A percentile compares a stretch with the other conserved stretches of the same genome.
Conservation (phyloP, 2,113 vertebrate species). For the Toxotes jaculatrix region DNA sequence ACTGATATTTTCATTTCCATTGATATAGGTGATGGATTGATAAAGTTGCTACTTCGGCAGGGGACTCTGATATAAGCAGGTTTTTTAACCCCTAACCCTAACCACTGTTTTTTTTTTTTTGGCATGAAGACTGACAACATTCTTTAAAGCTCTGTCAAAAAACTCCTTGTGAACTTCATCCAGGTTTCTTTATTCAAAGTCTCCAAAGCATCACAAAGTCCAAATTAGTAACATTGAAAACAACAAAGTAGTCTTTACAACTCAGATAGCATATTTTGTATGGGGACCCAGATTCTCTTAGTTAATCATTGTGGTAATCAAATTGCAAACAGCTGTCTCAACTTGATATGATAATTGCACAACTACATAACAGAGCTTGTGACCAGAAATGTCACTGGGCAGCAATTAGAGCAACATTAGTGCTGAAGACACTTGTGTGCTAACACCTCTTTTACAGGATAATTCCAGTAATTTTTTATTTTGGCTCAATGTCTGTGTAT, state of each 20-base stretch:
- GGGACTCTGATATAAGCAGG: too few species aligned
- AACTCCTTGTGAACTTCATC: too few species aligned
- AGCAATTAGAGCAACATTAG: constrained; percentile 28
- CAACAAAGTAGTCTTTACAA: neutral
- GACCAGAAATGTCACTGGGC: neutral
- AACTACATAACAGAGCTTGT: constrained; percentile 16
- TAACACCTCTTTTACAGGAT: neutral
- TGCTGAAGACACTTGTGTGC: neutral
- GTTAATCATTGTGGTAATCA: constrained; percentile 5
- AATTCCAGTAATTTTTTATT: too few species aligned
- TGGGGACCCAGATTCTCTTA: constrained; percentile 9
- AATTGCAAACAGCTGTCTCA: constrained; percentile 23
- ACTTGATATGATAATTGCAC: constrained; percentile 14
- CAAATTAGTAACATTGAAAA: neutral
- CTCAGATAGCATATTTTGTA: neutral
- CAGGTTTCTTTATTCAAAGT: neutral
- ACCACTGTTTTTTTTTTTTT: too few species aligned
- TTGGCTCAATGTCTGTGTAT: too few species aligned
- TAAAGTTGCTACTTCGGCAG: too few species aligned
- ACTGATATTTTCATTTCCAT: neutral
- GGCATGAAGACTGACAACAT: neutral
- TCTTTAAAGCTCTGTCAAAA: neutral
- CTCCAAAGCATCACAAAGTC: neutral
- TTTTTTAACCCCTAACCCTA: too few species aligned
- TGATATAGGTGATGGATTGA: too few species aligned